Base-by-base conservation (phyloP, 2,113 vertebrate species). In the Gymnorhina tibicen region DNA sequence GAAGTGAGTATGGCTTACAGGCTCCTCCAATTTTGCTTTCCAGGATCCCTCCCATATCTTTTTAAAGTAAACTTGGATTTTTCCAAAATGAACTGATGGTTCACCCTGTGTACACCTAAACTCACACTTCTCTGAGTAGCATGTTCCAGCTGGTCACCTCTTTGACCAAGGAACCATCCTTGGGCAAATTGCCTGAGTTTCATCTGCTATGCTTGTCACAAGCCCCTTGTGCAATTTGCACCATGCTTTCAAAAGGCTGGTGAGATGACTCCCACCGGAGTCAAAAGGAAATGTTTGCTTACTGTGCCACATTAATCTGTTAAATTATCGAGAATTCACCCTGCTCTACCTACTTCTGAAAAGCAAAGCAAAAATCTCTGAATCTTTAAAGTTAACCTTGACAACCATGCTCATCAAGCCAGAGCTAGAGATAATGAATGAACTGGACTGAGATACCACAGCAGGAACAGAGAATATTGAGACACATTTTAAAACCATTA, bases 1-100 rank as follows among this genome's bases (percentile, higher is more conserved):
- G 20, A 52, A 80, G 95, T 97, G 78, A 98, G 97, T 97, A 96
- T 53, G 46, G 53, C 16, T 68, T 52, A 81, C 24, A 63, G 52
- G 20, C 30, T 90, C 41, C 37, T 68, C 64, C 62, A 77, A 7
- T 23, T 59, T 87, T 46, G 33, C 37, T 49, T 62, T 82, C 42
- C 9, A 46, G 63, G 59, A 69, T 28, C 9, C 3, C 4, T 8
- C 16, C 20, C 3, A 0, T 20, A 22, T 46, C 7, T 76, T 73
- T 35, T 73, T 33, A 20, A 13, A 77, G 16, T 5, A 78, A 66
- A 80, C 83, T 7, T n/a, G 6, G 6, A 16, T 64, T 85, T 46
- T 87, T 63, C 6, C 56, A 37, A 44, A 59, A 20, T 21, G 18
- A 77, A 26, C 23, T 15, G n/a, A 35, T 68, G n/a, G 22, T 41